Base-by-base conservation (phyloP, 2,888 invertebrate genomes). In the Acronicta alni region DNA sequence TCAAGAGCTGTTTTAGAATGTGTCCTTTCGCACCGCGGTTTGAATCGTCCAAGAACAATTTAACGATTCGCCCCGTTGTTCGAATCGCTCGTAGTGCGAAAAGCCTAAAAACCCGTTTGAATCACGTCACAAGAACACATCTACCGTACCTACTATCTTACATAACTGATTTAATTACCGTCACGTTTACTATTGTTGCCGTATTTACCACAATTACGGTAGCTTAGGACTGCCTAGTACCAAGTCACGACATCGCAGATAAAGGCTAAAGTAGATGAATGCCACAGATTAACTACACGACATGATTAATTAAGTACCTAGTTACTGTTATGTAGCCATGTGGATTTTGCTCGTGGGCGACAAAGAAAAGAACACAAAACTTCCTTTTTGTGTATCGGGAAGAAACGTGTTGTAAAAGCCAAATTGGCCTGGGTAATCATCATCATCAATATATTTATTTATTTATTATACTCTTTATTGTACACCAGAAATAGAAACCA, bases 161-260 rank as follows among this genome's bases (percentile, higher is more conserved):
- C 23, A 18, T 41, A 52, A 57, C 23, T 16, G 49, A 49, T 54
- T 68, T 72, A 72, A 72, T 67, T 72, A 72, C 51, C 39, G 49
- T 43, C 41, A 16, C 55, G 62, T 56, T 42, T 37, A 15, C 51
- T 39, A 53, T 72, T 68, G 72, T 67, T 42, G 30, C 68, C 38
- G 48, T 58, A 18, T 47, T 52, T 42, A 30, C 42, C 32, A 48
- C 44, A 51, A 46, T 58, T 47, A 67, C 44, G 30, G 44, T 44
- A 46, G 71, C 71, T 57, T 65, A 39, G 66, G 66, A 69, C 63
- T 68, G 56, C 32, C 72, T 72, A 53, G 58, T 12, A 39, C 23
- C 39, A 10, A 35, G 67, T 68, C 67, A 68, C 67, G 67, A 68
- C 49, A n/a, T 8, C 26, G 38, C 8, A 59, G 72, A 68, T 67